Evolutionary conservation across 2,888 invertebrate species (phyloP), one percentile per base, ranked within the genome.

Genomic region (Drosophila pegasa): DNA sequence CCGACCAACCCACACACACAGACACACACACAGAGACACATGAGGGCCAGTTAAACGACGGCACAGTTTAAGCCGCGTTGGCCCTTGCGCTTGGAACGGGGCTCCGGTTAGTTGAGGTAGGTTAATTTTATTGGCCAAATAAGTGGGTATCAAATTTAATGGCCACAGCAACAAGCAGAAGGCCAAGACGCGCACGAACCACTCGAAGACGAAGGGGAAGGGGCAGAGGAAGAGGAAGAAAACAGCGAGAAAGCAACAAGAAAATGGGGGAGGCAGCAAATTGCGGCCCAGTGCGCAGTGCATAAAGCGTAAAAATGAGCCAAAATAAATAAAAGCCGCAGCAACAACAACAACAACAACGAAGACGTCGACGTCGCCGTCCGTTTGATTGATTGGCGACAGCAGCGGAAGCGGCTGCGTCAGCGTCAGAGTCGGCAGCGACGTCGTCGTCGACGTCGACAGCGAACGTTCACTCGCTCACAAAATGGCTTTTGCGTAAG

Each of bases 101-200:
- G 77, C 62, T 56, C 77, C 68, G 82, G 70, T 85, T 69, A 80
- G 80, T 87, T 85, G 87, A 87, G 84, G 84, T 87, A 88, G 89
- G 88, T 88, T 88, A 88, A 88, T 87, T 89, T 89, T 88, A 88
- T 88, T 88, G 88, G 89, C 86, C 89, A 89, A 89, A 88, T 88
- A 89, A 89, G 88, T 88, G 84, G 87, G 86, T 88, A 87, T 87
- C 85, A 87, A 87, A 82, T 88, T 87, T 86, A 86, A 86, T 83
- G 78, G 80, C 70, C 72, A 63, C 54, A 65, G 61, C 66, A 66
- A 57, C 45, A 68, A 33, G 58, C 45, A 63, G 56, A 69, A 52
- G 48, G 63, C 51, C 38, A 64, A 69, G 52, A 56, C 52, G 45
- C 50, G 35, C 56, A 50, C 54, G 50, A 41, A 7, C 57, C 33